phyloP scores from a whole-genome alignment of 53 echinoderm and acorn worm genomes.

The Arbacia lixula region DNA sequence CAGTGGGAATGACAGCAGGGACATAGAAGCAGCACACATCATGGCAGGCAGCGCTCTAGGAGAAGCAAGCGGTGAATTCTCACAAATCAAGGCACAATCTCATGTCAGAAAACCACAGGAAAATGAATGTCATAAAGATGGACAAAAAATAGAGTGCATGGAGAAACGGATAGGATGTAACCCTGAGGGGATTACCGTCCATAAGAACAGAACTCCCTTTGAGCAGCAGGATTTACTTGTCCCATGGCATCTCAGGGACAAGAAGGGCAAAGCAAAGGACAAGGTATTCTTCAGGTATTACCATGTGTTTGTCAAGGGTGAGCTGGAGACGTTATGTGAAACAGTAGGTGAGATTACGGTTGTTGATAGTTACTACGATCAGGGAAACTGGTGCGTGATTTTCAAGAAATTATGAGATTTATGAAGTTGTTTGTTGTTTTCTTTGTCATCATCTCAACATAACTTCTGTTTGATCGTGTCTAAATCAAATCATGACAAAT shows the following conservation, averaged over 20 bases:
- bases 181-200: slow-evolving; percentile 55
- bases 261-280: slow-evolving; percentile 13
- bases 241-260: slow-evolving; percentile 87
- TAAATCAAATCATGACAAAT: too few species aligned
- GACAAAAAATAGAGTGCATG: too few species aligned
- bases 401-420: slow-evolving; percentile 62
- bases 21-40: too few species aligned
- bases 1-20: too few species aligned
- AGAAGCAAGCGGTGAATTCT: too few species aligned
- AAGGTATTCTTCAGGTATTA: slow-evolving; percentile 87
- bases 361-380: slow-evolving; percentile 81
- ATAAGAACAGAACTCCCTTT: slow-evolving; percentile 91
- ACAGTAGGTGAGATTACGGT: slow-evolving; percentile 47
- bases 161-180: background rate
- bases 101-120: too few species aligned
- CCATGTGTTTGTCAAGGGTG: slow-evolving; percentile 93
- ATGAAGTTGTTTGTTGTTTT: background rate
- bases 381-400: slow-evolving; percentile 93
- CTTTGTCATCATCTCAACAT: too few species aligned
- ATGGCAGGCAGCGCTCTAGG: too few species aligned
- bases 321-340: slow-evolving; percentile 76
- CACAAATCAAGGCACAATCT: too few species aligned
- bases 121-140: too few species aligned
- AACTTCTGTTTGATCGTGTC: too few species aligned
- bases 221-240: slow-evolving; percentile 90